Conservation (phyloP, 2,888 invertebrate genomes). For the Lydus trimaculatus region DNA sequence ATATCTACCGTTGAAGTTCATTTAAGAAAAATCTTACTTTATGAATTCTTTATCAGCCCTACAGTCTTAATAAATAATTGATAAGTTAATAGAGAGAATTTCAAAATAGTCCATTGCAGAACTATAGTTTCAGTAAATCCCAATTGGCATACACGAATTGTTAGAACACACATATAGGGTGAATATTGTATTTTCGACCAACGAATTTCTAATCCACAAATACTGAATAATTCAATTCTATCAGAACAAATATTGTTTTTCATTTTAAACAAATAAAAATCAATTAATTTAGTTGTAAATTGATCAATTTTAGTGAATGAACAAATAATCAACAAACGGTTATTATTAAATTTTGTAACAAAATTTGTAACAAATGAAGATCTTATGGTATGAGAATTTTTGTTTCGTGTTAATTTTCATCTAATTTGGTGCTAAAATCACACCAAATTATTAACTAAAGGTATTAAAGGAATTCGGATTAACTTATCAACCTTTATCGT, state of each 20-base stretch:
- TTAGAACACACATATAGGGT: not conserved
- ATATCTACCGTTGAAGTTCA: conserved; percentile 9
- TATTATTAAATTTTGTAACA: too few species aligned
- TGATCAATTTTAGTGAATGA: too few species aligned
- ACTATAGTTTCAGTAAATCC: not conserved
- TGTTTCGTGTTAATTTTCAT: too few species aligned
- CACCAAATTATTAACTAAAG: not conserved
- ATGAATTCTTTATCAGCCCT: conserved; percentile 24
- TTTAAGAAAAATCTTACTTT: conserved; percentile 22
- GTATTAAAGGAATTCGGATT: not conserved
- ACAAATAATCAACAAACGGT: too few species aligned
- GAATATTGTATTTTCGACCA: not conserved
- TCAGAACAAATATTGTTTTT: conserved; percentile 25
- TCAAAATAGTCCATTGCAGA: conserved; percentile 16
- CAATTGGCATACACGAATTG: not conserved
- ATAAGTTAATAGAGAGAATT: conserved; percentile 12
- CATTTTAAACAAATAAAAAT: too few species aligned
- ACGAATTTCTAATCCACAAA: not conserved
- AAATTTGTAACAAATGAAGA: too few species aligned
- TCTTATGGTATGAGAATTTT: too few species aligned
- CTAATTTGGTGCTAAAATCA: too few species aligned
- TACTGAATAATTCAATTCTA: conserved; percentile 40
- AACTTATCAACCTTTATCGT: not conserved
- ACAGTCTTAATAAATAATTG: conserved; percentile 21
- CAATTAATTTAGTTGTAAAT: too few species aligned